A percentile compares a stretch with the other conserved stretches of the same genome.
Evolutionary conservation across 2,888 invertebrate genomes (phyloP).

Genomic region (Dasypogon diadema): DNA sequence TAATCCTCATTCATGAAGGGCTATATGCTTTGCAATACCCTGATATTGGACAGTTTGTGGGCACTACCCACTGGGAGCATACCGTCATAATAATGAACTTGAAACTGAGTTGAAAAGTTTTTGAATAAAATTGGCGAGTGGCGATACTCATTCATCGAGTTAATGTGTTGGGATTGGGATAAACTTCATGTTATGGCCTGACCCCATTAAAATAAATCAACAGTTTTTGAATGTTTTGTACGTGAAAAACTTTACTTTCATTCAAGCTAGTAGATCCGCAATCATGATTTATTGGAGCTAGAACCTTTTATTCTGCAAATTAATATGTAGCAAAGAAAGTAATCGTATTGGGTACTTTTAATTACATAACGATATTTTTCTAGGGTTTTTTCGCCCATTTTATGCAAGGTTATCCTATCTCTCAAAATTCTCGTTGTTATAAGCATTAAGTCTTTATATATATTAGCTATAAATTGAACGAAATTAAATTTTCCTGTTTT

Average conservation of each 20-base stretch:
- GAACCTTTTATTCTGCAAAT: neutral
- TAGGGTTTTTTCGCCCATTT: neutral
- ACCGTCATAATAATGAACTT: conserved; percentile 47
- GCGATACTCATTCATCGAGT: conserved; percentile 45
- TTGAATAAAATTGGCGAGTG: conserved; percentile 47
- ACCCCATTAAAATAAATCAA: conserved; percentile 39
- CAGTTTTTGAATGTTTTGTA: conserved; percentile 40
- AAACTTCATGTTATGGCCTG: conserved; percentile 21
- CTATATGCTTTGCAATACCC: conserved; percentile 7
- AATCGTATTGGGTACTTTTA: no score
- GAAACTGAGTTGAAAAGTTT: conserved; percentile 50
- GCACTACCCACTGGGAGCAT: conserved; percentile 7
- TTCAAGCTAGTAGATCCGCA: conserved; percentile 13
- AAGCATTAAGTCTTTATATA: conserved; percentile 51
- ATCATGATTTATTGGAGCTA: neutral
- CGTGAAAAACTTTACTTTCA: conserved; percentile 9
- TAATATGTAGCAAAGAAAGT: no score
- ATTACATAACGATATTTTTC: no score
- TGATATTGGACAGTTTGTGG: conserved; percentile 45
- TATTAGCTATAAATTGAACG: conserved; percentile 55
- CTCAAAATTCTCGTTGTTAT: conserved; percentile 26
- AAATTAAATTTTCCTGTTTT: conserved; percentile 56
- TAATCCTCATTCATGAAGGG: conserved; percentile 44
- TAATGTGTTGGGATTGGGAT: conserved; percentile 46
- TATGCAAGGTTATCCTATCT: neutral